Base-by-base conservation (phyloP, 2,113 vertebrate species). In the Archilochus colubris region DNA sequence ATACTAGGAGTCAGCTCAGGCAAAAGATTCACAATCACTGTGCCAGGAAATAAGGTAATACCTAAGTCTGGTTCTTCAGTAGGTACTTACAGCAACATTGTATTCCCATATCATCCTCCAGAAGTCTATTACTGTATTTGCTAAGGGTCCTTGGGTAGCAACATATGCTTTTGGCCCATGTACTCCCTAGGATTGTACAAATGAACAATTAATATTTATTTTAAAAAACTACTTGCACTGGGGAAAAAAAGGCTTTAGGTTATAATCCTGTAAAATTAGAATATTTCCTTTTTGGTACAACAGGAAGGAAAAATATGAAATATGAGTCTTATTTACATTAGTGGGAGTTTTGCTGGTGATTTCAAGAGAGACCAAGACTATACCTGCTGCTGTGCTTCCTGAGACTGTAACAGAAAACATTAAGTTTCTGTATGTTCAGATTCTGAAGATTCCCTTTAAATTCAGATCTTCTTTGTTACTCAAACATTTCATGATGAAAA, bases 101-200 rank as follows among this genome's bases (percentile, higher is more conserved):
- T 99, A 99, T 72, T 99, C 99, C 99, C 99, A 99, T 97, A 99
- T 99, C 99, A 99, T 99, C 96, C 99, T 99, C 99, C 99, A 99
- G 98, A 99, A 99, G 97, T 99, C 99, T 40, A 99, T 97, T 85
- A 99, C 99, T 24, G 99, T 99, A 93, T 99, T 99, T 70, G 98
- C 98, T 93, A 99, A 97, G 2, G 99, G 99, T 75, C 99, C 99
- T 97, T 99, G 99, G 51, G 99, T 99, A 90, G 99, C 99, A 75
- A 99, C 99, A 59, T 99, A 99, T 18, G 99, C 98, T 97, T 99
- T 98, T 66, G 99, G 98, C 91, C 98, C 98, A 75, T 99, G 98
- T 15, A 99, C 98, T 86, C 99, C 99, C 99, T 99, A 94, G 82
- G 94, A 98, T 93, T 57, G 40, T 77, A 93, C 92, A 96, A 97